Conservation (phyloP, 2,797 vertebrate genomes). For the Tachyglossus aculeatus region DNA sequence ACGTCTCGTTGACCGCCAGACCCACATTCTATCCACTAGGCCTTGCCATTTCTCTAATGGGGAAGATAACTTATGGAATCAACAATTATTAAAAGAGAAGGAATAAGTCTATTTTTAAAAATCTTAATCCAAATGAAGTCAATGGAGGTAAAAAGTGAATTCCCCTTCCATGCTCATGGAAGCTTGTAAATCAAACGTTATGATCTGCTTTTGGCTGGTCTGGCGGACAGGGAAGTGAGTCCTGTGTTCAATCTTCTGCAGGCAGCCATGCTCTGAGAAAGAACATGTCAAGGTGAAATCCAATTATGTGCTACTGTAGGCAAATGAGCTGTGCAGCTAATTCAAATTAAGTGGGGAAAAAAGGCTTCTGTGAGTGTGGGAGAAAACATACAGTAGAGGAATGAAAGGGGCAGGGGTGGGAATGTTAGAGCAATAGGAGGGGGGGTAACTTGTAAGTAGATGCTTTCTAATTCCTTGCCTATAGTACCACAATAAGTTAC, state of each 20-base stretch:
- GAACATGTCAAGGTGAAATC: conserved; percentile 13
- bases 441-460: background rate
- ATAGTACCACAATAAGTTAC: conserved; percentile 6
- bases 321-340: conserved; percentile 1
- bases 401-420: background rate
- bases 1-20: too few species aligned
- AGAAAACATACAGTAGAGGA: background rate
- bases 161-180: background rate
- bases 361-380: background rate
- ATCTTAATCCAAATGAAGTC: conserved; percentile 29
- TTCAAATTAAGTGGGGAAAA: background rate
- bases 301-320: background rate
- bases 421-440: too few species aligned
- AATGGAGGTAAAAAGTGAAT: conserved; percentile 7
- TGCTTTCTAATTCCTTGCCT: background rate
- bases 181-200: background rate
- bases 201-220: background rate
- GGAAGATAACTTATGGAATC: too few species aligned
- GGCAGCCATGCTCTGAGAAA: background rate
- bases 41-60: too few species aligned
- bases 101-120: too few species aligned
- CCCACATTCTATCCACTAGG: too few species aligned
- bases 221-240: conserved; percentile 1
- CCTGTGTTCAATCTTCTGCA: background rate
- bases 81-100: too few species aligned